Conservation (phyloP, 1,140 invertebrate species). For the Drosophila lowei region DNA sequence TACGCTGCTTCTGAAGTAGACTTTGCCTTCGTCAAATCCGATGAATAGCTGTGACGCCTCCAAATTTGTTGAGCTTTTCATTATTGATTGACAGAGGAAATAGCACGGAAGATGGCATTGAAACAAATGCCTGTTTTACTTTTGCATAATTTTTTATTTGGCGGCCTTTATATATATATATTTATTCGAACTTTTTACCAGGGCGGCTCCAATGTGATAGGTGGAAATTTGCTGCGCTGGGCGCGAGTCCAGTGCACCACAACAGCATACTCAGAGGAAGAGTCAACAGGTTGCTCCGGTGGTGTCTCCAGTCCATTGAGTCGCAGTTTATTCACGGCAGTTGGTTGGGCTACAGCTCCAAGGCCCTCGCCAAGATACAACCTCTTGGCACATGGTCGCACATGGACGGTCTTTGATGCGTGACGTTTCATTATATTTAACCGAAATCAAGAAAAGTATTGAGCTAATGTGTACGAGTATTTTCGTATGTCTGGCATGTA, state of each 20-base stretch:
- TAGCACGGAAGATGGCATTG: no score
- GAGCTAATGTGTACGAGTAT: slow-evolving; percentile 8
- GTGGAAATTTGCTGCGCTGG: slow-evolving; percentile 2
- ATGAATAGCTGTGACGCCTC: no score
- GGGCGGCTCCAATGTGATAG: slow-evolving; percentile 55
- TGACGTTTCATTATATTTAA: slow-evolving; percentile 42
- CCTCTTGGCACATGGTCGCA: no score
- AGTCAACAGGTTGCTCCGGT: slow-evolving; percentile 22
- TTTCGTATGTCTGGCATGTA: slow-evolving; percentile 30
- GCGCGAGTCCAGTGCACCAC: slow-evolving; percentile 55
- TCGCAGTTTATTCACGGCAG: background rate
- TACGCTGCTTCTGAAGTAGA: no score
- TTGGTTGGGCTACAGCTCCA: no score
- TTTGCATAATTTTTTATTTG: background rate
- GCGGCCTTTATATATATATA: no score
- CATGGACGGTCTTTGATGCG: no score
- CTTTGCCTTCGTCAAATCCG: no score
- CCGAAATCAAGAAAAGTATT: slow-evolving; percentile 24
- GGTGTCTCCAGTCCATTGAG: background rate
- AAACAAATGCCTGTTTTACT: no score
- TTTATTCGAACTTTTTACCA: slow-evolving; percentile 36
- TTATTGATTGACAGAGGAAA: no score
- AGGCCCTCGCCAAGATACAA: no score
- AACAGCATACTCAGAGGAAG: slow-evolving; percentile 13
- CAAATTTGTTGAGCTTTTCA: no score